phyloP scores from a whole-genome alignment of 2,113 vertebrate genomes.

The Pangasianodon hypophthalmus region DNA sequence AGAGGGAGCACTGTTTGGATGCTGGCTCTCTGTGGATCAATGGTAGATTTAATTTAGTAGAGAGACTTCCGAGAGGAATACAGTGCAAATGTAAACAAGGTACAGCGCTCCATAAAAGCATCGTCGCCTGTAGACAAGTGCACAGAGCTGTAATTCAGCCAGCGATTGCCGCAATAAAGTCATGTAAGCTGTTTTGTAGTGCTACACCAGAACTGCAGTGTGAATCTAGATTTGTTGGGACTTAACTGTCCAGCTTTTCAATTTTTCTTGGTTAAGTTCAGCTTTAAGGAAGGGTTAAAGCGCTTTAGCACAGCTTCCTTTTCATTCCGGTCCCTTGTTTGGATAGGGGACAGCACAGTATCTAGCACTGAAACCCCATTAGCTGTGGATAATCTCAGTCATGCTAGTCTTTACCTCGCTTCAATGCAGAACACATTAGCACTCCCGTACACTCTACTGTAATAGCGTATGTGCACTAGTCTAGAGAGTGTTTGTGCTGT shows the following conservation, averaged over 20 bases:
- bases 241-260: slow-evolving; percentile 30
- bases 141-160: slow-evolving; percentile 37
- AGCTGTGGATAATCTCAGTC: slow-evolving; percentile 50
- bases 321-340: slow-evolving; percentile 24
- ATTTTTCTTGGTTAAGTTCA: slow-evolving; percentile 25
- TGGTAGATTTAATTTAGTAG: slow-evolving; percentile 41
- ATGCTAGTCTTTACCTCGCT: slow-evolving; percentile 42
- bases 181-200: slow-evolving; percentile 33
- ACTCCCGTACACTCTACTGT: not conserved
- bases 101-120: slow-evolving; percentile 26
- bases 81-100: slow-evolving; percentile 32
- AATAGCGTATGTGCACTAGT: slow-evolving; percentile 14
- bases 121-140: not conserved
- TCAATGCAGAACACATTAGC: slow-evolving; percentile 43
- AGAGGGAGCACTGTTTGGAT: slow-evolving; percentile 22
- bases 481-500: slow-evolving; percentile 13
- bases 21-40: slow-evolving; percentile 29
- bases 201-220: not conserved
- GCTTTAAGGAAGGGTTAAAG: slow-evolving; percentile 39
- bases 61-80: slow-evolving; percentile 36
- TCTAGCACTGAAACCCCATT: slow-evolving; percentile 49
- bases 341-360: slow-evolving; percentile 18
- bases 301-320: slow-evolving; percentile 17
- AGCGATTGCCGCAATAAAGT: slow-evolving; percentile 37
- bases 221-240: slow-evolving; percentile 24